phyloP scores from a whole-genome alignment of 2,113 vertebrate genomes.

The Hemiprocne comata region DNA sequence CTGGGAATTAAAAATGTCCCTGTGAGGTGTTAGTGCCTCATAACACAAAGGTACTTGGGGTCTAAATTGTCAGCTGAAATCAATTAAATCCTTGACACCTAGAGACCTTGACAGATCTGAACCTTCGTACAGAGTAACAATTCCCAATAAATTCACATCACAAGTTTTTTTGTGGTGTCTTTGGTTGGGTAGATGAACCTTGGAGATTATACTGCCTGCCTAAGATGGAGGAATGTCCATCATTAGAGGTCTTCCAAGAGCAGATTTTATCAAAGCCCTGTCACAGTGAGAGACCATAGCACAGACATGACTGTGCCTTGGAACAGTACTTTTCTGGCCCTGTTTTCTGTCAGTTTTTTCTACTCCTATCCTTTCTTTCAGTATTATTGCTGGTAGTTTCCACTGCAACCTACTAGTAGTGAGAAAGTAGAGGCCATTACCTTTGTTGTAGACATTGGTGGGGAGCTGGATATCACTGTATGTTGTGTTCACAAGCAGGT shows the following conservation, averaged over 20 bases:
- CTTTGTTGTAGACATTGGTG: constrained; percentile 96
- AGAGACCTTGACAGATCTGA: neutral
- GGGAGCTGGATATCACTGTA: constrained; percentile 92
- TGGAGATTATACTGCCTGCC: neutral
- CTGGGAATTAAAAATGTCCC: neutral
- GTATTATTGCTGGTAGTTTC: neutral
- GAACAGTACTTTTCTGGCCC: neutral
- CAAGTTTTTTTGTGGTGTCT: neutral
- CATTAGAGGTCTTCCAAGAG: neutral
- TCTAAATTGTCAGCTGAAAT: neutral
- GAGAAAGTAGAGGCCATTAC: constrained; percentile 46
- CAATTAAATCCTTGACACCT: neutral
- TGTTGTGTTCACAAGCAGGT: constrained; percentile 87
- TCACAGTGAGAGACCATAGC: neutral
- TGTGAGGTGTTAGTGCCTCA: neutral
- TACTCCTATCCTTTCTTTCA: neutral
- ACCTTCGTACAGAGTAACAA: neutral
- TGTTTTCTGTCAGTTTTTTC: neutral
- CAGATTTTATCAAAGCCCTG: neutral
- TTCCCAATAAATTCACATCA: neutral
- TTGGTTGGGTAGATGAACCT: neutral
- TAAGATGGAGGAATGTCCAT: neutral
- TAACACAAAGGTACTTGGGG: neutral
- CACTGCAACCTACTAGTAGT: neutral
- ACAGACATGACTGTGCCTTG: neutral